These are phyloP conservation scores for Sarcophaga carnaria DNA, from an alignment of 2,888 invertebrate genomes.

Conservation along the genomic window DNA sequence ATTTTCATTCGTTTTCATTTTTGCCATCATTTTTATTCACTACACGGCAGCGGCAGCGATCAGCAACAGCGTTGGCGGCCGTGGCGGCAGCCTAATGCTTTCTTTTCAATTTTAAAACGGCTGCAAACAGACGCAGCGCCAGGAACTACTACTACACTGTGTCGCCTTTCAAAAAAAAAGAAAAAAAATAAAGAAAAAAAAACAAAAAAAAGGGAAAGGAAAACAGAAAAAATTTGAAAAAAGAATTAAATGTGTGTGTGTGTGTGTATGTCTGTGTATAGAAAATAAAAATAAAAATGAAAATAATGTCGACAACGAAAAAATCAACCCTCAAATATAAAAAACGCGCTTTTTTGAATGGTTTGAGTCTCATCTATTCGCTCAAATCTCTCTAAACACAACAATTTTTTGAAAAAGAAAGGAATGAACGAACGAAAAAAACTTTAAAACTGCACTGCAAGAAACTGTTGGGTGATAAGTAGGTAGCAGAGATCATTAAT, in stretches of 20 bases:
- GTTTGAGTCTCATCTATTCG: slow-evolving; percentile 79
- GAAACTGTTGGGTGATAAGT: too few species aligned
- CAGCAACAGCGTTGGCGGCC: slow-evolving; percentile 36
- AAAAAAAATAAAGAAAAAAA: slow-evolving; percentile 50
- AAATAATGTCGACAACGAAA: slow-evolving; percentile 58
- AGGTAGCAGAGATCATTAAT: too few species aligned
- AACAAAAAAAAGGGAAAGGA: slow-evolving; percentile 55
- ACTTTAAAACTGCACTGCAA: background rate
- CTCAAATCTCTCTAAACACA: slow-evolving; percentile 77
- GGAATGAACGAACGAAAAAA: slow-evolving; percentile 34
- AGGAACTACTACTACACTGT: slow-evolving; percentile 72
- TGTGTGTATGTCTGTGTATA: slow-evolving; percentile 26
- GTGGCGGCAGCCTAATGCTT: slow-evolving; percentile 49
- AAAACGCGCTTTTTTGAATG: slow-evolving; percentile 72
- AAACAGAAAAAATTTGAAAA: slow-evolving; percentile 2
- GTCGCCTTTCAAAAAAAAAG: slow-evolving; percentile 69
- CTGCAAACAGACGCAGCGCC: slow-evolving; percentile 74
- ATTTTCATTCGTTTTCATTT: too few species aligned
- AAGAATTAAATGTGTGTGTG: too few species aligned
- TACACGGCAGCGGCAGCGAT: background rate
- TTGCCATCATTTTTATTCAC: too few species aligned
- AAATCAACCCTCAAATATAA: slow-evolving; percentile 78
- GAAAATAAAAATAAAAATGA: slow-evolving; percentile 62
- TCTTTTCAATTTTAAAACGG: slow-evolving; percentile 52
- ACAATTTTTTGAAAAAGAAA: slow-evolving; percentile 68